A percentile compares a stretch with the other conserved stretches of the same genome.
These are phyloP conservation scores for Papilio machaon DNA, from an alignment of 1,140 invertebrate species.

Conservation along the genomic window DNA sequence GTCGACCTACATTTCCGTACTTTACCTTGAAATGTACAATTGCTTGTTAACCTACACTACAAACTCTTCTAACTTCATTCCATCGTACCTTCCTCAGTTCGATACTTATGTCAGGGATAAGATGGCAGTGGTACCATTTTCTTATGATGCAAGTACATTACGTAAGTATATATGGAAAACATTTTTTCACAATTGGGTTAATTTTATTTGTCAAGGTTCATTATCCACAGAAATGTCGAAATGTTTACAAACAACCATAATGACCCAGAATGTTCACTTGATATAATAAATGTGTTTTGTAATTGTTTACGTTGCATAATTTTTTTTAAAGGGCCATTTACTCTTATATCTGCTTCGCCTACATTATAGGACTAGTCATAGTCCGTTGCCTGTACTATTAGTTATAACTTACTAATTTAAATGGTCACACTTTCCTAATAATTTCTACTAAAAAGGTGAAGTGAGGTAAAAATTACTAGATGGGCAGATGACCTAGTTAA, in stretches of 20 bases:
- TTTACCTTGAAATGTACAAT: slow-evolving; percentile 1
- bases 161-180: not conserved
- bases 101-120: not conserved
- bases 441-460: not conserved
- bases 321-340: not conserved
- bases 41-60: not conserved
- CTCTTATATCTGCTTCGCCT: not conserved
- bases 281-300: not conserved
- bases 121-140: not conserved
- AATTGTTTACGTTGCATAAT: not conserved
- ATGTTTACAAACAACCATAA: not conserved
- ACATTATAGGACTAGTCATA: not conserved
- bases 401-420: not conserved
- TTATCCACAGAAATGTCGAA: not conserved
- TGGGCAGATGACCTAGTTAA: no score
- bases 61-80: not conserved
- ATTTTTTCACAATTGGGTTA: not conserved
- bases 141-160: not conserved
- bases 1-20: not conserved
- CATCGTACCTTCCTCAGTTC: not conserved
- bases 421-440: not conserved
- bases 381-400: not conserved
- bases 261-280: not conserved
- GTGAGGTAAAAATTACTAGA: not conserved
- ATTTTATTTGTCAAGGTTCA: not conserved